phyloP scores from a whole-genome alignment of 92 coral and sea anemone species.

The Zoanthus gigantus region DNA sequence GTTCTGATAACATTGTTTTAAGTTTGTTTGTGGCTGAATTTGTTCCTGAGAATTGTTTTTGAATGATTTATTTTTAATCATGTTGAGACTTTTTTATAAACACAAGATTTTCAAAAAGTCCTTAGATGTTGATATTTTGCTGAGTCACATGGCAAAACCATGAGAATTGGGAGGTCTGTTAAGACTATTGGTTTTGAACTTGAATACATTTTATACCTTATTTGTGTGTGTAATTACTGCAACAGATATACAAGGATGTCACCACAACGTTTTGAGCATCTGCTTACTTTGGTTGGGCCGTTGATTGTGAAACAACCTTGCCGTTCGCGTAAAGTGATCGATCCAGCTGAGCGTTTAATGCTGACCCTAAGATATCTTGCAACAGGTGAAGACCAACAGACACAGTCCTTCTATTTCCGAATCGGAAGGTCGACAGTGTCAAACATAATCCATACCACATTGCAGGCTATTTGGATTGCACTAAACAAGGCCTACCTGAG shows the following conservation, averaged over 20 bases:
- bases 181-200: constrained; percentile 21
- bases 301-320: constrained; percentile 38
- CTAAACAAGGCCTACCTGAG: constrained; percentile 46
- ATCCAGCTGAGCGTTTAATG: constrained; percentile 55
- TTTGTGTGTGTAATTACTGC: constrained; percentile 30
- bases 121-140: constrained; percentile 23
- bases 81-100: not conserved
- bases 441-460: constrained; percentile 55
- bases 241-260: constrained; percentile 67
- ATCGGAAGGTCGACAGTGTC: constrained; percentile 65
- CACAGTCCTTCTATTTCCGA: constrained; percentile 54
- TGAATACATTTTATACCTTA: constrained; percentile 4
- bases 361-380: constrained; percentile 68
- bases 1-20: not conserved
- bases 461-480: constrained; percentile 67
- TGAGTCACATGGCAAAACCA: constrained; percentile 28
- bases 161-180: constrained; percentile 13
- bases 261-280: constrained; percentile 66
- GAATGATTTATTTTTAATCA: constrained; percentile 12
- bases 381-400: constrained; percentile 67
- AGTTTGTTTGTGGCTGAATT: constrained; percentile 6
- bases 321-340: constrained; percentile 40
- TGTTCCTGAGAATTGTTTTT: constrained; percentile 6
- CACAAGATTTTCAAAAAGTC: constrained; percentile 23
- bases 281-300: constrained; percentile 67